These are phyloP conservation scores for Pelobates fuscus DNA, from an alignment of 2,113 vertebrate genomes.

Conservation along the genomic window DNA sequence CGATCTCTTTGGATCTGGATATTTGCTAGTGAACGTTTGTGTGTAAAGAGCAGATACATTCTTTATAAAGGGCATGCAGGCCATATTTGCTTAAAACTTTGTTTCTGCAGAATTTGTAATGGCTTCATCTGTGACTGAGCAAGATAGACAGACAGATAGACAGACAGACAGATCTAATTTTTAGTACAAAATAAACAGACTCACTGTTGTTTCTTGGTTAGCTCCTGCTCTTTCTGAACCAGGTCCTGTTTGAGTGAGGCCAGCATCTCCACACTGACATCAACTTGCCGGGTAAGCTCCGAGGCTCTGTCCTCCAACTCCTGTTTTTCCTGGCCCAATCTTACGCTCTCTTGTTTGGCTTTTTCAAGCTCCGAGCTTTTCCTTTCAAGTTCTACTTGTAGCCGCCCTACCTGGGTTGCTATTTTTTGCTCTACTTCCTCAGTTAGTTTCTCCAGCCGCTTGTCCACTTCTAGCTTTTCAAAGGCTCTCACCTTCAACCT, in stretches of 20 bases:
- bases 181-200: constrained; percentile 62
- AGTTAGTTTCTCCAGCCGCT: constrained; percentile 90
- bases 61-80: too few relatives aligned
- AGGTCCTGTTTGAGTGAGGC: constrained; percentile 96
- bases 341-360: constrained; percentile 87
- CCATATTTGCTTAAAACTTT: too few relatives aligned
- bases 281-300: constrained; percentile 93
- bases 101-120: too few relatives aligned
- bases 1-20: too few relatives aligned
- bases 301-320: constrained; percentile 92
- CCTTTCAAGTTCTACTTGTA: constrained; percentile 92
- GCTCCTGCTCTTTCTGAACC: constrained; percentile 95
- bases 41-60: too few relatives aligned
- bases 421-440: constrained; percentile 99
- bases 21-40: too few relatives aligned
- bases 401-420: constrained; percentile 87
- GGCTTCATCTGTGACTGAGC: too few relatives aligned
- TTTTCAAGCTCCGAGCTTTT: constrained; percentile 94
- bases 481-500: constrained; percentile 92
- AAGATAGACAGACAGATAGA: too few relatives aligned
- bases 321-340: constrained; percentile 90
- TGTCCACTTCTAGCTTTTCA: constrained; percentile 91
- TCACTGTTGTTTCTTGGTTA: constrained; percentile 95
- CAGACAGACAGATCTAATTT: too few relatives aligned
- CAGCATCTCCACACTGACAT: constrained; percentile 96